Percentiles rank a stretch among this genome's conserved stretches.
These are phyloP conservation scores for Suncus etruscus DNA, from an alignment of 2,113 vertebrate genomes.

Conservation along the genomic window DNA sequence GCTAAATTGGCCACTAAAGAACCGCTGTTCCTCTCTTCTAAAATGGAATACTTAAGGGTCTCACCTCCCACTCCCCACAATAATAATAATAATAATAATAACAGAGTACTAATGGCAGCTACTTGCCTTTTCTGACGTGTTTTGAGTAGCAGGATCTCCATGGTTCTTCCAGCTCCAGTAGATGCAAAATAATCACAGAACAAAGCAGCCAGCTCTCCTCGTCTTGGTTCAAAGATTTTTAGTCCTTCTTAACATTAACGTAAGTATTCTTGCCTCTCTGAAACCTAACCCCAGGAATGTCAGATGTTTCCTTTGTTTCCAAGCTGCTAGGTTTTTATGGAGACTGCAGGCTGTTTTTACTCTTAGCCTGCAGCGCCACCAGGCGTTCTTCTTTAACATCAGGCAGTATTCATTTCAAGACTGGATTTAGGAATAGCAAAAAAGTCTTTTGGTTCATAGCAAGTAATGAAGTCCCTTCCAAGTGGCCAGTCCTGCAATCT, in stretches of 20 bases:
- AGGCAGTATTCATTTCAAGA: slow-evolving; percentile 62
- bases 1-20: slow-evolving; percentile 89
- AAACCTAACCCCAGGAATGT: not conserved
- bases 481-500: not conserved
- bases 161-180: slow-evolving; percentile 34
- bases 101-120: slow-evolving; percentile 62
- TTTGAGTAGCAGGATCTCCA: slow-evolving; percentile 26
- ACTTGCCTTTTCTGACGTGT: slow-evolving; percentile 73
- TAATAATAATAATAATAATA: slow-evolving; percentile 50
- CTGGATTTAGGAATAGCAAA: not conserved
- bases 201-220: not conserved
- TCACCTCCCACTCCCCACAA: slow-evolving; percentile 62
- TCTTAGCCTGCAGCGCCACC: slow-evolving; percentile 80
- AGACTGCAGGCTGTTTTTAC: slow-evolving; percentile 12
- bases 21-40: slow-evolving; percentile 87
- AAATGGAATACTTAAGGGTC: slow-evolving; percentile 81
- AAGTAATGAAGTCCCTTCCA: not conserved
- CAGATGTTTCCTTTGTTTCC: slow-evolving; percentile 13
- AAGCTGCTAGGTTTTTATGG: not conserved
- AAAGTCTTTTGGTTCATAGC: not conserved
- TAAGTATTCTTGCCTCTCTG: not conserved
- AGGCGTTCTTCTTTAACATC: slow-evolving; percentile 69
- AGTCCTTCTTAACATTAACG: not conserved
- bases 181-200: slow-evolving; percentile 43
- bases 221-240: slow-evolving; percentile 9